Base-by-base conservation (phyloP, 92 coral and sea anemone genomes). In the Pocillopora meandrina region DNA sequence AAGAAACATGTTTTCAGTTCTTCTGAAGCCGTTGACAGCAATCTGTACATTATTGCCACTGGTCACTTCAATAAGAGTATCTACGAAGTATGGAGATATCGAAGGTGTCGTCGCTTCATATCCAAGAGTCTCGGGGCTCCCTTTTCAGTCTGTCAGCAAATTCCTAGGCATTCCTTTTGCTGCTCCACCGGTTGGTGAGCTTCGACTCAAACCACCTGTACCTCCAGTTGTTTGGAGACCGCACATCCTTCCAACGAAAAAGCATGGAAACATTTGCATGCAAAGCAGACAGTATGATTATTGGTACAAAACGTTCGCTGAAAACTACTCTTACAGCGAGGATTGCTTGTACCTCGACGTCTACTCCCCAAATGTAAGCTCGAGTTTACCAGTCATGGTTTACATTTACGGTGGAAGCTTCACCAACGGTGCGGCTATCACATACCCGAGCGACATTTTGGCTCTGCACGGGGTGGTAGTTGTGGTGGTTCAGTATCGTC, bases 151-250 rank as follows among this genome's bases (percentile, higher is more conserved):
- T 65, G 81, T 90, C 11, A 81, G 79, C 65, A 83, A 78, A 75
- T 90, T 90, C 64, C 90, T 85, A 1, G 90, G 92, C 58, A 72
- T 89, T 35, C 92, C 92, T 20, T 90, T 75, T 69, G 93, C 93
- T 57, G 66, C 65, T 61, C 87, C 88, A 66, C 93, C 93, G 42
- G 34, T 89, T 26, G 84, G 79, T n/a, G 64, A 85, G 59, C 87
- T 80, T 20, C 86, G 92, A 63, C 70, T 85, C 18, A 69, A 85
- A 78, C 78, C 86, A 33, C 93, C 93, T 33, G 65, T 20, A 73
- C 87, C 90, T n/a, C 87, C 73, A 52, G 17, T 56, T 14, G 75
- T 56, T 9, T 90, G 93, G 93, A 80, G 79, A 55, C 90, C 86
- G 16, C 26, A 67, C 62, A 65, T 87, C 33, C 71, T 72, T 3